Evolutionary conservation across 2,888 invertebrate genomes (phyloP), one percentile per base, ranked within the genome.

Genomic region (Xanthia togata): DNA sequence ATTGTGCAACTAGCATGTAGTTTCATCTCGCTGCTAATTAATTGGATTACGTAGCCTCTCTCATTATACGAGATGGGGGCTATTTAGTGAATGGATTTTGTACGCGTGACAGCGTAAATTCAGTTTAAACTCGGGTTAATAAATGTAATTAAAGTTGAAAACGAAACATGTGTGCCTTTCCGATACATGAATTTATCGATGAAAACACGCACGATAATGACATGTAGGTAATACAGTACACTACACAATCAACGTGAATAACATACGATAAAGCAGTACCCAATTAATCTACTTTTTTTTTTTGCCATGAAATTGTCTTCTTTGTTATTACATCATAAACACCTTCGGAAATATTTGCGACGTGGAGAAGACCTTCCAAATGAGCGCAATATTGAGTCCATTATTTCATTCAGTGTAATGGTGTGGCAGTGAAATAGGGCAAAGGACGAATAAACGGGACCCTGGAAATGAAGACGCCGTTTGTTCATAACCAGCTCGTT

Each of bases 401-500:
- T 96, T 96, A 96, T 95, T 96, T 95, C 93, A 94, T 93, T 94
- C 93, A 90, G 94, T 94, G 94, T 94, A 96, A 95, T 95, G 94
- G 94, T 93, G 94, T 94, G 95, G 93, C 95, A 94, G 94, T 95
- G 94, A 95, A 96, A 96, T 96, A 95, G 94, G 93, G 94, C 91
- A 93, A 92, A 95, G 95, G 91, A 92, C 91, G 90, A 93, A 94
- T 92, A 94, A 95, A 94, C 93, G 94, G 92, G 91, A 92, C 93
- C 93, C 93, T 96, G 95, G 93, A 95, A 96, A 96, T 96, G 95
- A 95, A 96, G 96, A 96, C 94, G 93, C 93, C 95, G 95, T 96
- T 96, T 95, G 96, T 96, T 96, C 96, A 96, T 96, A 96, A 96
- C 95, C 96, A 96, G 95, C 95, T 95, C 95, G 96, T 96, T 96